These are phyloP conservation scores for Tinamus major DNA, from an alignment of 2,797 vertebrate species.

Conservation along the genomic window DNA sequence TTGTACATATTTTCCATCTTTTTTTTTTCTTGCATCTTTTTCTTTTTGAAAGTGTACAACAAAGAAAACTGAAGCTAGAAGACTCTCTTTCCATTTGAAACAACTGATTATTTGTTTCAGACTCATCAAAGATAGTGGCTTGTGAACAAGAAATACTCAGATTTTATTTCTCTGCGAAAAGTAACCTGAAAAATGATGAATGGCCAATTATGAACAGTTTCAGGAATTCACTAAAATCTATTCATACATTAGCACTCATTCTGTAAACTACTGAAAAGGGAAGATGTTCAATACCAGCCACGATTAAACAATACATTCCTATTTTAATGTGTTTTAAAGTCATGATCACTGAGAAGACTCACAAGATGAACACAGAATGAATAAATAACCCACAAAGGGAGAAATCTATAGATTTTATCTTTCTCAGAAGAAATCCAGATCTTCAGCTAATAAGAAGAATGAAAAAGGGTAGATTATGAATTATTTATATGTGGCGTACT, in stretches of 20 bases:
- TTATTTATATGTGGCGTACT: not conserved
- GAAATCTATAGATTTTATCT: not conserved
- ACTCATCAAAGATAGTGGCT: not conserved
- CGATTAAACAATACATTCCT: not conserved
- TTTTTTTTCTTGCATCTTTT: too few species aligned
- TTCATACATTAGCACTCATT: not conserved
- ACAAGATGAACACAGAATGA: not conserved
- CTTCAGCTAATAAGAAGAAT: not conserved
- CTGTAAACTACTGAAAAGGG: not conserved
- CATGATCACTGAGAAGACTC: not conserved
- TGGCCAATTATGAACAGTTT: not conserved
- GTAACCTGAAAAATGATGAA: not conserved
- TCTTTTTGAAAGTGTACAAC: not conserved
- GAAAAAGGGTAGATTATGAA: not conserved
- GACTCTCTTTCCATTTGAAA: not conserved
- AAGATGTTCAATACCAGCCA: not conserved
- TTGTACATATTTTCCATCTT: not conserved
- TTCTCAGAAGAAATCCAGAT: not conserved
- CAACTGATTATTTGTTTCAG: not conserved
- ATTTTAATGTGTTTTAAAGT: not conserved
- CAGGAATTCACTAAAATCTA: not conserved
- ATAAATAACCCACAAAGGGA: not conserved
- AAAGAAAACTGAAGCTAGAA: not conserved
- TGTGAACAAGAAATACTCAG: not conserved
- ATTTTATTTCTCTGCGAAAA: not conserved